A percentile compares a stretch with the other conserved stretches of the same genome.
Conservation (phyloP, 2,888 invertebrate genomes). For the Chloroclystis v-ata region DNA sequence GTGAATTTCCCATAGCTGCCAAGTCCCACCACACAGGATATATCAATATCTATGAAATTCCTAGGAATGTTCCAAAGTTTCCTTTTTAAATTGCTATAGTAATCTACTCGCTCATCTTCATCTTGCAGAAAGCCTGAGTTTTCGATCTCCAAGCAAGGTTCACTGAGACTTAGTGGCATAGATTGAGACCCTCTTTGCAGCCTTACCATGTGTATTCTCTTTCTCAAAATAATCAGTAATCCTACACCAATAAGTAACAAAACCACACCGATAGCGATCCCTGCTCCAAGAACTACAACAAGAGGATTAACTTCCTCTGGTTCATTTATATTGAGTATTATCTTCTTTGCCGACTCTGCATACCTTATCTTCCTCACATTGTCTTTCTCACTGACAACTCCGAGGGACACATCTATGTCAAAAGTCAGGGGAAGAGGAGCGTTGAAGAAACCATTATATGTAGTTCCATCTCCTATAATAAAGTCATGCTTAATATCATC, state of each 20-base stretch:
- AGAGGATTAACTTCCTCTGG: constrained; percentile 67
- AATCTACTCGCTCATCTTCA: constrained; percentile 82
- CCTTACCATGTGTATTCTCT: constrained; percentile 63
- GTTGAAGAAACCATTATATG: constrained; percentile 87
- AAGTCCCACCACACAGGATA: constrained; percentile 82
- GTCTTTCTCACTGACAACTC: constrained; percentile 83
- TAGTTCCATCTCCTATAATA: constrained; percentile 85
- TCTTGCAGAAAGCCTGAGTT: constrained; percentile 88
- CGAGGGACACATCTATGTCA: constrained; percentile 83
- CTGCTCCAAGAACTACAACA: constrained; percentile 74
- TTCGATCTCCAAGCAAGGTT: constrained; percentile 88
- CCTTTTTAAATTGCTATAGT: constrained; percentile 85
- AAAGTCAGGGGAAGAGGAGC: constrained; percentile 81
- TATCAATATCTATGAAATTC: constrained; percentile 84
- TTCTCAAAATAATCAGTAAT: constrained; percentile 79
- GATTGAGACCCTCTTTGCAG: constrained; percentile 70
- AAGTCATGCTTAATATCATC: constrained; percentile 82
- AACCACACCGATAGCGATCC: constrained; percentile 84
- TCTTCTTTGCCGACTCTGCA: constrained; percentile 76
- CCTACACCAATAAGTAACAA: constrained; percentile 81
- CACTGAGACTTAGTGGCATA: constrained; percentile 85
- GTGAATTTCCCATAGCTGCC: constrained; percentile 89
- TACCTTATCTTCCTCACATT: constrained; percentile 82
- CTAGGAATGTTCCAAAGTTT: constrained; percentile 86
- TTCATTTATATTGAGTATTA: constrained; percentile 73